Evolutionary conservation across 1,140 invertebrate genomes (phyloP), one percentile per base, ranked within the genome.

Genomic region (Procambarus virginalis): DNA sequence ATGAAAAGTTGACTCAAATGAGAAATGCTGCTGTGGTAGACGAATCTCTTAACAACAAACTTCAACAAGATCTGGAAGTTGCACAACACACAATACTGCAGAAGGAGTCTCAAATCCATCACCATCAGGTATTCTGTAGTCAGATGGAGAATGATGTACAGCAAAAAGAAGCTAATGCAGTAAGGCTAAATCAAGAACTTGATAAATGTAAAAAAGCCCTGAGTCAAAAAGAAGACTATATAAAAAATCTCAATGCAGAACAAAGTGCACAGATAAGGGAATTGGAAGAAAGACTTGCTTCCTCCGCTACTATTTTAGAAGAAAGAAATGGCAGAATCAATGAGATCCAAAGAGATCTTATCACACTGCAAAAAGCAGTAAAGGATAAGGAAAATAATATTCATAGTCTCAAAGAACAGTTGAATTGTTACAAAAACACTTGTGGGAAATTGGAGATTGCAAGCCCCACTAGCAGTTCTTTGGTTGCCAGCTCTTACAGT

Each of bases 231-330:
- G 51, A 58, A 81, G 51, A 12, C 1, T 14, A 81, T 34, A 51
- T 34, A 14, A 22, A 2, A n/a, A 81, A 6, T 6, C 22, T 34
- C 22, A 20, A 10, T 22, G 79, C 5, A 12, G 79, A 81, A 58
- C 20, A 48, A 58, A 58, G 12, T 60, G n/a, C 12, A 4, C 10
- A 22, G 2, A 58, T 22, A 20, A 60, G 8, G 22, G 55, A 81
- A 81, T 34, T 81, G 10, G 79, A 81, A 58, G 51, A 81, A 34
- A 58, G 51, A 34, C 49, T 81, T 34, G 55, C 22, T 22, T 58
- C 8, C n/a, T 81, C 51, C 22, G 4, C 9, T 34, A 60, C 20
- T 2, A 48, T 10, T 14, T 46, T 81, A 22, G n/a, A 60, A 45
- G 79, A 81, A 58, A 81, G 6, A 58, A n/a, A 81, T 10, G 20